Evolutionary conservation across 2,888 invertebrate genomes (phyloP).

Genomic region (Carcina quercana): DNA sequence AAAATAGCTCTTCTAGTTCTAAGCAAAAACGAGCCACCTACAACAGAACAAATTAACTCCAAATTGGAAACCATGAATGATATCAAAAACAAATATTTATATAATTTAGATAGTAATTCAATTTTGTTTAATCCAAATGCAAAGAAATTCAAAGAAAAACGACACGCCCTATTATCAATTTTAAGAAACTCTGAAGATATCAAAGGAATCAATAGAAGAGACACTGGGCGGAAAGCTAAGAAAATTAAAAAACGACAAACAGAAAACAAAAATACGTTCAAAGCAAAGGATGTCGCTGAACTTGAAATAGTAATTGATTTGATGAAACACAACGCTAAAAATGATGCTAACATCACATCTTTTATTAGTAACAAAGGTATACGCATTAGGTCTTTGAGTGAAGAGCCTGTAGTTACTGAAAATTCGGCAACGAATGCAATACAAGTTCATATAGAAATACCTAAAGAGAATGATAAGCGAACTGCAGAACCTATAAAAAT

Average conservation of each 20-base stretch:
- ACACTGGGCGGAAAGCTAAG: too few species aligned
- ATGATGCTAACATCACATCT: conserved; percentile 3
- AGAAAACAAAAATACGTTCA: conserved; percentile 28
- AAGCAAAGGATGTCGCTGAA: conserved; percentile 49
- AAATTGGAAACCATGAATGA: too few species aligned
- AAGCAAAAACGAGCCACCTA: too few species aligned
- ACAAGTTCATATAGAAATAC: conserved; percentile 46
- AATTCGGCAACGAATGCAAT: conserved; percentile 44
- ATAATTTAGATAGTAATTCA: too few species aligned
- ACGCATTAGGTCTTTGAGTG: background rate
- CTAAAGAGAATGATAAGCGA: conserved; percentile 23
- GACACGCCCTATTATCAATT: too few species aligned
- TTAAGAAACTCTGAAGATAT: background rate
- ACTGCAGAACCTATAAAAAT: conserved; percentile 30
- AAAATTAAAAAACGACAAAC: conserved; percentile 25
- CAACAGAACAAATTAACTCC: too few species aligned
- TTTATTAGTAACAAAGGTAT: background rate
- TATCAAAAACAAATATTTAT: too few species aligned
- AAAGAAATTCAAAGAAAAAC: too few species aligned
- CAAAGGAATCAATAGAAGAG: background rate
- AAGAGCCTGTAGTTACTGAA: too few species aligned
- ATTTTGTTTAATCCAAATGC: too few species aligned
- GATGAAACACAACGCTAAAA: conserved; percentile 23
- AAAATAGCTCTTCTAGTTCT: too few species aligned
- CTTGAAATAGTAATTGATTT: conserved; percentile 50